Evolutionary conservation across 1,140 invertebrate species (phyloP).

Genomic region (Lordiphosa collinella): DNA sequence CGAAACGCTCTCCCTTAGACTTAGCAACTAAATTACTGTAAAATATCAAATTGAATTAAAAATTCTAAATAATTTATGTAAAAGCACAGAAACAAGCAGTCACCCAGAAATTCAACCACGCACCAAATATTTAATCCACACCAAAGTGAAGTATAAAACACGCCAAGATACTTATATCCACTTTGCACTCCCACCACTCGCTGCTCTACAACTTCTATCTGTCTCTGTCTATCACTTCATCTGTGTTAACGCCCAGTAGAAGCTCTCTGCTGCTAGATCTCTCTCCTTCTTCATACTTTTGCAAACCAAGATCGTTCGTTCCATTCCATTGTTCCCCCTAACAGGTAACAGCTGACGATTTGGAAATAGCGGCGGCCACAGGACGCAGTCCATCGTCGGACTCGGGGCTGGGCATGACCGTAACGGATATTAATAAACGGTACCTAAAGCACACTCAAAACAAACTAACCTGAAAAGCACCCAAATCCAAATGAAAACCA

Average conservation of each 20-base stretch:
- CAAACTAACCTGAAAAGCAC: constrained; percentile 7
- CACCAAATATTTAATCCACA: constrained; percentile 17
- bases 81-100: constrained; percentile 21
- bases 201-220: constrained; percentile 14
- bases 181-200: constrained; percentile 23
- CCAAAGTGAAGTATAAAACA: neutral
- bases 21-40: no score
- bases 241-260: constrained; percentile 27
- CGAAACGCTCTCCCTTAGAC: no score
- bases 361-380: constrained; percentile 78
- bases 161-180: constrained; percentile 2
- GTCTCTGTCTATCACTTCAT: constrained; percentile 20
- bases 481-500: neutral
- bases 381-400: constrained; percentile 78
- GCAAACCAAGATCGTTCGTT: constrained; percentile 57
- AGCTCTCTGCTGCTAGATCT: neutral
- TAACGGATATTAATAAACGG: constrained; percentile 78
- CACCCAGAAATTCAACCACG: constrained; percentile 27
- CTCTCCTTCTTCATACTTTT: constrained; percentile 46
- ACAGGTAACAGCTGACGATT: constrained; percentile 78
- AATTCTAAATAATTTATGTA: constrained; percentile 23
- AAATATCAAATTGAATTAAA: neutral
- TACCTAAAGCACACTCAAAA: constrained; percentile 40
- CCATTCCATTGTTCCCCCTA: constrained; percentile 41
- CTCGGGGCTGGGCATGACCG: constrained; percentile 76